A percentile compares a stretch with the other conserved stretches of the same genome.
Evolutionary conservation across 1,140 invertebrate genomes (phyloP).

Genomic region (honey bee (Apis mellifera)): Amel_HAv3.1 CM009931.2:19506501-19507000

Average conservation of each 20-base stretch:
- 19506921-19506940: constrained; percentile 23
- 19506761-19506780: neutral
- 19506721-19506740: neutral
- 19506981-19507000: constrained; percentile 64
- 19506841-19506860: neutral
- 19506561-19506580: constrained; percentile 56
- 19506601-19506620: constrained; percentile 7
- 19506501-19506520: constrained; percentile 30
- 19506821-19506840: neutral
- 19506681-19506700: constrained; percentile 40
- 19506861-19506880: neutral
- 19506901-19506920: neutral
- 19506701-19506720: constrained; percentile 50
- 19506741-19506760: constrained; percentile 34
- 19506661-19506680: constrained; percentile 24
- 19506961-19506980: constrained; percentile 23
- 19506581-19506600: constrained; percentile 58
- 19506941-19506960: constrained; percentile 1
- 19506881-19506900: neutral
- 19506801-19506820: constrained; percentile 21
- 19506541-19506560: constrained; percentile 51
- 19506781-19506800: constrained; percentile 19
- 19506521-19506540: constrained; percentile 56
- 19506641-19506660: constrained; percentile 45
- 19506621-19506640: constrained; percentile 3